Base-by-base conservation (phyloP, 2,797 vertebrate species). In the Characodon lateralis region DNA sequence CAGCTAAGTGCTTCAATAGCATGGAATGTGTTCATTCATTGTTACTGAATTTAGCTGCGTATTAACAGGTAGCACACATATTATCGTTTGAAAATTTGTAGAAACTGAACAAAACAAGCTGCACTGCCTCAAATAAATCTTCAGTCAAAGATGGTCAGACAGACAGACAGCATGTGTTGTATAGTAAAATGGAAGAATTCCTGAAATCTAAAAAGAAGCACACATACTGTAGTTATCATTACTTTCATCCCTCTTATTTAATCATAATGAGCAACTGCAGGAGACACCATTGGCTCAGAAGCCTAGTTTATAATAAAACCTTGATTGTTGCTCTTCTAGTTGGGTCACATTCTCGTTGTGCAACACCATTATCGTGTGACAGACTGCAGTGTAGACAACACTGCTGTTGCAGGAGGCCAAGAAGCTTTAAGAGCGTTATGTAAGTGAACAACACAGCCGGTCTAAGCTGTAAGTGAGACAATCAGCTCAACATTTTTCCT, bases 381-480 rank as follows among this genome's bases (percentile, higher is more conserved):
- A 61, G 50, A 66, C 48, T 8, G 8, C 24, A 41, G 24, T 43
- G 16, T 71, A 55, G 55, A 16, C 46, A 56, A 65, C 43, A 4
- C 26, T 61, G 41, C 56, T 58, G 68, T 59, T 31, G 24, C 68
- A n/a, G 61, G 26, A 31, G 73, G 20, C 14, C 28, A 50, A 51
- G 43, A 6, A n/a, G 65, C 68, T 66, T 58, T 76, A 35, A 66
- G 61, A 28, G 50, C 6, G 39, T 80, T 76, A 66, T 26, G 50
- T 31, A 76, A 76, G 48, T 55, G 14, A 53, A 76, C 14, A 35
- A 28, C 58, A 43, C 48, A 46, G 46, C 71, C 26, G 8, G 55
- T 71, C 46, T 28, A 63, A 75, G 56, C 68, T 39, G 56, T 24
- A 75, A 74, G 68, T 31, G 58, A 53, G 48, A 51, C 55, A 61